Evolutionary conservation across 1,140 invertebrate genomes (phyloP).

Genomic region (Anastatus disparis): DNA sequence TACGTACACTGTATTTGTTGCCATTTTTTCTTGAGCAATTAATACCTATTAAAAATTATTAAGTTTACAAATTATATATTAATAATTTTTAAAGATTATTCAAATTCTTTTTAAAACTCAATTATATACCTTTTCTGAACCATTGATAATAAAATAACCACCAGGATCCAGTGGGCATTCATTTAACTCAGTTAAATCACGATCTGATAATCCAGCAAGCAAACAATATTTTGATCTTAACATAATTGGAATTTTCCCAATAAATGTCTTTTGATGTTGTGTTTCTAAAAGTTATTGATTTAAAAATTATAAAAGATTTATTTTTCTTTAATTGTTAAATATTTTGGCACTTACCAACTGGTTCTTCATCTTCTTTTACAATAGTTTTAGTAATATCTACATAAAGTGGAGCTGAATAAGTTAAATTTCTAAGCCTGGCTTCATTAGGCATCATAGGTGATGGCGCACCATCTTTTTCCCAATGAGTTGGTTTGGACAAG

Average conservation of each 20-base stretch:
- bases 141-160: conserved; percentile 96
- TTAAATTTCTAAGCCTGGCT: conserved; percentile 86
- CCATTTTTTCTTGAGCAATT: conserved; percentile 99
- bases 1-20: conserved; percentile 99
- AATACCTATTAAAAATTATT: conserved; percentile 62
- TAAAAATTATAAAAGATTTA: conserved; percentile 72
- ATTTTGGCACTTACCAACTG: conserved; percentile 76
- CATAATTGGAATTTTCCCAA: conserved; percentile 99
- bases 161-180: conserved; percentile 99
- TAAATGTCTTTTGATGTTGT: conserved; percentile 89
- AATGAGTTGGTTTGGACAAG: conserved; percentile 97
- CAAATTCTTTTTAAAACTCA: background rate
- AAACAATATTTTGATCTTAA: conserved; percentile 95
- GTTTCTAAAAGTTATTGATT: conserved; percentile 68
- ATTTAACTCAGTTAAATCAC: conserved; percentile 97
- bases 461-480: conserved; percentile 98
- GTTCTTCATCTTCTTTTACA: conserved; percentile 57
- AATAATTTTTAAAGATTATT: no score
- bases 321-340: conserved; percentile 59
- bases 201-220: conserved; percentile 90
- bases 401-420: conserved; percentile 96
- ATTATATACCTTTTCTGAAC: conserved; percentile 86
- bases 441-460: conserved; percentile 99
- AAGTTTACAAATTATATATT: conserved; percentile 5
- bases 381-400: conserved; percentile 97